Conservation (phyloP, 2,113 vertebrate species). For the Coturnix japonica region DNA sequence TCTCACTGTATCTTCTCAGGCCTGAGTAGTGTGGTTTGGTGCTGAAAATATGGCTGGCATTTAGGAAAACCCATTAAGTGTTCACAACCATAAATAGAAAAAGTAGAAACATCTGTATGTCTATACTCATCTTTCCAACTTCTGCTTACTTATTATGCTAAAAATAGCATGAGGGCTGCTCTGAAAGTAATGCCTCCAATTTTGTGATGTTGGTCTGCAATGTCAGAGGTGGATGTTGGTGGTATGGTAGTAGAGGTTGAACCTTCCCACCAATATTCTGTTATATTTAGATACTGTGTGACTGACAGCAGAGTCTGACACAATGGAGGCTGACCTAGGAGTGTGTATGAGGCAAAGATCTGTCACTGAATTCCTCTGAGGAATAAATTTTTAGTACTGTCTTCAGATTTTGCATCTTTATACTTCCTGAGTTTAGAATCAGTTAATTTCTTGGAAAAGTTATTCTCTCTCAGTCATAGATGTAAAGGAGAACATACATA, state of each 20-base stretch:
- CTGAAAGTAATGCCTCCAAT: too few species aligned
- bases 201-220: too few species aligned
- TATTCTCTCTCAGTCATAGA: neutral
- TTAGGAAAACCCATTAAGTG: neutral
- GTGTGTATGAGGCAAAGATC: too few species aligned
- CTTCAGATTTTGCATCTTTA: neutral
- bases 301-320: too few species aligned
- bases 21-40: neutral
- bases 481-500: neutral
- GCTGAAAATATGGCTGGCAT: neutral
- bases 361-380: too few species aligned
- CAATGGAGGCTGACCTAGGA: too few species aligned
- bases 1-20: neutral
- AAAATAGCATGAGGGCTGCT: neutral
- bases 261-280: too few species aligned
- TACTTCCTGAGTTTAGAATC: neutral
- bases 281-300: too few species aligned
- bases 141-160: neutral
- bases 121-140: neutral
- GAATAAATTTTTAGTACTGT: neutral
- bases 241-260: too few species aligned
- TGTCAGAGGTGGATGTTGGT: too few species aligned
- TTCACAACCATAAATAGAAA: neutral
- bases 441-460: neutral
- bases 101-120: neutral